Conservation (phyloP, 2,888 invertebrate genomes). For the Tachina grossa region DNA sequence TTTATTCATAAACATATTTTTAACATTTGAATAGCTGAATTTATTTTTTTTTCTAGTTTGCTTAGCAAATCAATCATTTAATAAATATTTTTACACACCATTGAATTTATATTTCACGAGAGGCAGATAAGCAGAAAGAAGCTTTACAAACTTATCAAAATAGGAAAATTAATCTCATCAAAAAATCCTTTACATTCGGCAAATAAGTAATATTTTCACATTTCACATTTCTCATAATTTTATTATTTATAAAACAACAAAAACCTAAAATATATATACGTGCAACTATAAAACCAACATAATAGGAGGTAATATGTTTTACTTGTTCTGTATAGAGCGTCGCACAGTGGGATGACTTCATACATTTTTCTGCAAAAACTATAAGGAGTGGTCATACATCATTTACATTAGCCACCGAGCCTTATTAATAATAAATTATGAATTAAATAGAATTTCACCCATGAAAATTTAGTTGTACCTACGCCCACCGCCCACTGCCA, state of each 20-base stretch:
- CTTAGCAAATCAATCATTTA: constrained; percentile 44
- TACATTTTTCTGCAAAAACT: no score
- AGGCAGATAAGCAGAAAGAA: neutral
- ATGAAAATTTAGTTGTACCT: no score
- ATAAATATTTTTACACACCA: constrained; percentile 52
- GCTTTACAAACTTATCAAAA: neutral
- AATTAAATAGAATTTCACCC: no score
- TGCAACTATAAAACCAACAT: no score
- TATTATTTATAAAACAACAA: neutral
- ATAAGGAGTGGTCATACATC: no score
- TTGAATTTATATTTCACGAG: constrained; percentile 22
- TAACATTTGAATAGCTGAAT: neutral
- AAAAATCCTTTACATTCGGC: constrained; percentile 22
- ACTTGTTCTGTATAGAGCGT: no score
- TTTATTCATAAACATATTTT: neutral
- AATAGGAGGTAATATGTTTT: no score
- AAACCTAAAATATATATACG: neutral
- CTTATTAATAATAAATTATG: no score
- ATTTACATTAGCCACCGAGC: no score
- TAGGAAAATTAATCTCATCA: constrained; percentile 26
- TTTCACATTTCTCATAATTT: no score
- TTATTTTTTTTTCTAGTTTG: neutral
- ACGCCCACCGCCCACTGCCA: no score
- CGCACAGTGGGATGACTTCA: no score
- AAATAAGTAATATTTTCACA: neutral